phyloP scores from a whole-genome alignment of 1,140 invertebrate species.

The Samia ricini region DNA sequence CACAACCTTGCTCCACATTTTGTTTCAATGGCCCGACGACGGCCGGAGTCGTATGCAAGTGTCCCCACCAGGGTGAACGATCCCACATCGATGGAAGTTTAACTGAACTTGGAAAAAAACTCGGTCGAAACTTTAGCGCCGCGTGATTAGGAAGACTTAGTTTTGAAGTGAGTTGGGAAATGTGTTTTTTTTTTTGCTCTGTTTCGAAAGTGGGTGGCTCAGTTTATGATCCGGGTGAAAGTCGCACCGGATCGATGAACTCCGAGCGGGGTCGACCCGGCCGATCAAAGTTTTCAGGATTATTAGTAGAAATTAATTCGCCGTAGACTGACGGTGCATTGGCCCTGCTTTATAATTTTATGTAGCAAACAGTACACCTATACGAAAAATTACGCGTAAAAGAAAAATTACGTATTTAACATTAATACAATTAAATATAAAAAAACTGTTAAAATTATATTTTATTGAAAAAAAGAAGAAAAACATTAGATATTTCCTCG shows the following conservation, averaged over 20 bases:
- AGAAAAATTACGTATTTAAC: too few relatives aligned
- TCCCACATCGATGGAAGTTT: constrained; percentile 71
- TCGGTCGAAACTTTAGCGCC: constrained; percentile 66
- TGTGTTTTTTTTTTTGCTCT: constrained; percentile 68
- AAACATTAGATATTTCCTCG: too few relatives aligned
- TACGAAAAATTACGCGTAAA: too few relatives aligned
- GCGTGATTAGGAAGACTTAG: constrained; percentile 77
- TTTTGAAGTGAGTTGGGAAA: constrained; percentile 73
- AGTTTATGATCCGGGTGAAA: constrained; percentile 76
- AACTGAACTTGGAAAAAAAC: constrained; percentile 73
- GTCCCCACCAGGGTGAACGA: constrained; percentile 70
- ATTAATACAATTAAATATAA: too few relatives aligned
- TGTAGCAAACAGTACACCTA: too few relatives aligned
- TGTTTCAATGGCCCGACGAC: constrained; percentile 58
- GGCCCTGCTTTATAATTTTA: constrained; percentile 20
- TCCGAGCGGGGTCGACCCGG: constrained; percentile 60
- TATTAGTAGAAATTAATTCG: constrained; percentile 75
- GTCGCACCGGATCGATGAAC: constrained; percentile 73
- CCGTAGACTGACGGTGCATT: constrained; percentile 48
- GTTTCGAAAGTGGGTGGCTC: constrained; percentile 76
- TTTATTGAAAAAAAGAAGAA: too few relatives aligned
- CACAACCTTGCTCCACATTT: constrained; percentile 74
- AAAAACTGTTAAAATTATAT: too few relatives aligned
- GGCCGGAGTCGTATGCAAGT: constrained; percentile 68
- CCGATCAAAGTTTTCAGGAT: constrained; percentile 70